These are phyloP conservation scores for Columbina picui DNA, from an alignment of 2,113 vertebrate genomes.

Conservation along the genomic window DNA sequence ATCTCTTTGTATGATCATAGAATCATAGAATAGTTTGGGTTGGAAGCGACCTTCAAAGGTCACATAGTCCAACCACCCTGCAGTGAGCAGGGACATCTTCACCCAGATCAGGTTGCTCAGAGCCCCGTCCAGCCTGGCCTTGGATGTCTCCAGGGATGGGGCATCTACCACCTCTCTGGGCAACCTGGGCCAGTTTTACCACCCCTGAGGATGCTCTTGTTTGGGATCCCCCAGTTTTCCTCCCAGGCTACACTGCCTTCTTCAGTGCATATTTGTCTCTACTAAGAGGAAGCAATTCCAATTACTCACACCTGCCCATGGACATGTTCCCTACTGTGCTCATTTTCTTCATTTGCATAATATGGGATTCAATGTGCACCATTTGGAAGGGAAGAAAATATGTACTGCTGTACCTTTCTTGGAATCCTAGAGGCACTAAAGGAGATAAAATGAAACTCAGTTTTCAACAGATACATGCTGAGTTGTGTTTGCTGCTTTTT, in stretches of 20 bases:
- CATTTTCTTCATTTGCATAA: not conserved
- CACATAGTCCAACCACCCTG: too few relatives aligned
- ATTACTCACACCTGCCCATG: not conserved
- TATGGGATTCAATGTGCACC: not conserved
- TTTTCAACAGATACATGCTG: not conserved
- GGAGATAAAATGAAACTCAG: not conserved
- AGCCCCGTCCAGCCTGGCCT: too few relatives aligned
- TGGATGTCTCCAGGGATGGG: too few relatives aligned
- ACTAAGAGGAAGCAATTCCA: not conserved
- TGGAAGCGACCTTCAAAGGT: too few relatives aligned
- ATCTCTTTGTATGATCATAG: too few relatives aligned
- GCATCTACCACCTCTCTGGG: too few relatives aligned
- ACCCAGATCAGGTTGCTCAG: too few relatives aligned
- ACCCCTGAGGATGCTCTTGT: not conserved
- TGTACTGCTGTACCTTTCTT: not conserved
- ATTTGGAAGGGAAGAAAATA: not conserved
- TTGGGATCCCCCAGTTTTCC: not conserved
- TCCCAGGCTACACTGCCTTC: not conserved
- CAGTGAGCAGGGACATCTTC: too few relatives aligned
- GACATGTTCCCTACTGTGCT: not conserved
- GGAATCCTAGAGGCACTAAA: not conserved
- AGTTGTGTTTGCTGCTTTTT: not conserved
- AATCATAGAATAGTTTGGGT: too few relatives aligned
- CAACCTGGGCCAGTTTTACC: too few relatives aligned
- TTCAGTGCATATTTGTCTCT: not conserved